Evolutionary conservation across 1,140 invertebrate species (phyloP).

Genomic region (Drosophila truncata): DNA sequence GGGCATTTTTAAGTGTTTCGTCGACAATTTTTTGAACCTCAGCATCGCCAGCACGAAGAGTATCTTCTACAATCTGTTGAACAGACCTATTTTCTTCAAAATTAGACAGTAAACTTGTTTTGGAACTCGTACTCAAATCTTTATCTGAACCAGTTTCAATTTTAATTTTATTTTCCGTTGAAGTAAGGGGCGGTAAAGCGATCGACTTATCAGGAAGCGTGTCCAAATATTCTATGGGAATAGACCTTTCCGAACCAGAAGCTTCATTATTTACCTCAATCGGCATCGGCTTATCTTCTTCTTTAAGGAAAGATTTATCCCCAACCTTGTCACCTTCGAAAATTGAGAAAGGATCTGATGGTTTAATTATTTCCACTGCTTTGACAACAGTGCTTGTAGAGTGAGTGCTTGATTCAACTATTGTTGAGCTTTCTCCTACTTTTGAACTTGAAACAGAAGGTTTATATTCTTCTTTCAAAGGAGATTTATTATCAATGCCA

Average conservation of each 20-base stretch:
- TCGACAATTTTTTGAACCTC: conserved; percentile 69
- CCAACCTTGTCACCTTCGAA: not conserved
- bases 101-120: conserved; percentile 8
- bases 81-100: conserved; percentile 55
- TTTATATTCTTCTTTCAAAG: not conserved
- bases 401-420: not conserved
- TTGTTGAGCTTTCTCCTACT: not conserved
- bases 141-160: not conserved
- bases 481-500: not conserved
- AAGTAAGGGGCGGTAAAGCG: not conserved
- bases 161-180: not conserved
- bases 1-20: conserved; percentile 57
- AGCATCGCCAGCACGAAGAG: conserved; percentile 66
- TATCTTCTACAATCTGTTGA: conserved; percentile 74
- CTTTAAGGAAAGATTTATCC: not conserved
- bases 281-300: not conserved
- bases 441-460: not conserved
- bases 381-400: too few relatives aligned
- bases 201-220: not conserved
- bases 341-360: not conserved
- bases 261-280: not conserved
- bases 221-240: not conserved
- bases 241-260: not conserved
- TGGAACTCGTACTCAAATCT: not conserved
- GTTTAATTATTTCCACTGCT: not conserved